Base-by-base conservation (phyloP, 2,888 invertebrate genomes). In the Drosophila percnosoma region DNA sequence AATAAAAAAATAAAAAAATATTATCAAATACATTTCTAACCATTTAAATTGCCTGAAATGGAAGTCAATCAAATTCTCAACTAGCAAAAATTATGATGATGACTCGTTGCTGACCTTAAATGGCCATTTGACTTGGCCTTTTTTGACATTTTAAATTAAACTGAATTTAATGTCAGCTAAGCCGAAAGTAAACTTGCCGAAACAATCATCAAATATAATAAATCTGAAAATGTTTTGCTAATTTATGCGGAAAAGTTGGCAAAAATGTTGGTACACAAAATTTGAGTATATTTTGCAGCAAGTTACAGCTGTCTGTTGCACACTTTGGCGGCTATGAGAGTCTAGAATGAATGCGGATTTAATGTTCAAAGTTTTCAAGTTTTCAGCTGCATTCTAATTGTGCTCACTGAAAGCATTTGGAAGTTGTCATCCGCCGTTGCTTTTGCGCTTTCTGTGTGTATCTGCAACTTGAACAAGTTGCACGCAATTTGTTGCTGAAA, bases 401-500 rank as follows among this genome's bases (percentile, higher is more conserved):
- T 87, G 87, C 73, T 71, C 84, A 82, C 75, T 83, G 76, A 81
- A 87, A 70, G 74, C 73, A 80, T 69, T 89, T 84, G 62, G 75
- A 82, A 84, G 68, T 77, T 73, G 68, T 64, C 52, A 61, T 52
- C 48, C n/a, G 13, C 27, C 52, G 33, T 40, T 52, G 27, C 11
- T 51, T 36, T 54, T 65, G 67, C 36, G 55, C 54, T 60, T 69
- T 68, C 68, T 4, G 67, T 67, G 72, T 65, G 73, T 64, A 69
- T 66, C 72, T 72, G 79, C 83, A 79, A 81, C 72, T 86, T 70
- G 73, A 89, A 80, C 57, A 75, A 77, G 72, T 73, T 82, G 49
- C 80, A 73, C 82, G 75, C 89, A 85, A 85, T 85, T 89, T 85
- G 77, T 74, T 85, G 72, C 82, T 75, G 70, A 87, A 45, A 79